A percentile compares a stretch with the other conserved stretches of the same genome.
Conservation (phyloP, 2,888 invertebrate species). For the Drosophila melanosoma region DNA sequence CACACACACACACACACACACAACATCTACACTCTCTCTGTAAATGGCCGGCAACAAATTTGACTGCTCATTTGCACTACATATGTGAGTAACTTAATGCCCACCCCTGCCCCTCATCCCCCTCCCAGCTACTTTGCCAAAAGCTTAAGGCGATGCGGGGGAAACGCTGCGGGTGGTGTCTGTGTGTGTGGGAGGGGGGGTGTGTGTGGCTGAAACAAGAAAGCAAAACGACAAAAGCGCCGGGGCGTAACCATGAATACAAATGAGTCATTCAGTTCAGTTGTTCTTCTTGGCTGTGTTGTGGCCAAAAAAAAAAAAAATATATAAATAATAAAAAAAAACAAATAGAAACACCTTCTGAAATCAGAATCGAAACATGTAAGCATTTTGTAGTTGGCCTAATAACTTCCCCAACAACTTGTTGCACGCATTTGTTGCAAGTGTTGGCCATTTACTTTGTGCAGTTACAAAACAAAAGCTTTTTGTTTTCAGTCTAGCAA, state of each 20-base stretch:
- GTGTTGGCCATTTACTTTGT: background rate
- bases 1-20: background rate
- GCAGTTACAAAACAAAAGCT: background rate
- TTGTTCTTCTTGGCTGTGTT: conserved; percentile 23
- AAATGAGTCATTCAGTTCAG: conserved; percentile 73
- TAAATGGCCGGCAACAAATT: conserved; percentile 48
- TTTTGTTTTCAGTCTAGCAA: background rate
- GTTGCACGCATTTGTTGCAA: background rate
- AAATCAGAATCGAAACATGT: conserved; percentile 32
- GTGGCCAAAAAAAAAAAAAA: conserved; percentile 3
- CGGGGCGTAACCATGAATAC: conserved; percentile 70
- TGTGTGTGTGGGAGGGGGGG: accelerated
- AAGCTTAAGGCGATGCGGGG: background rate
- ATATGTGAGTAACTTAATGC: conserved; percentile 22
- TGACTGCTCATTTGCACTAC: conserved; percentile 48
- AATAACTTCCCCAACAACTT: conserved; percentile 17
- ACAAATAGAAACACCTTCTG: conserved; percentile 11
- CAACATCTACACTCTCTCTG: conserved; percentile 7
- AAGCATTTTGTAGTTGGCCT: conserved; percentile 42
- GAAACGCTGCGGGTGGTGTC: background rate
- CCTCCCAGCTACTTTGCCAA: background rate
- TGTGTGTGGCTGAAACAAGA: background rate
- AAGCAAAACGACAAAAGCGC: conserved; percentile 51
- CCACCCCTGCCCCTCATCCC: no score
- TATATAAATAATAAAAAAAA: background rate